These are phyloP conservation scores for Caenorhabditis imperialis DNA, from an alignment of 2,888 invertebrate species.

Conservation along the genomic window DNA sequence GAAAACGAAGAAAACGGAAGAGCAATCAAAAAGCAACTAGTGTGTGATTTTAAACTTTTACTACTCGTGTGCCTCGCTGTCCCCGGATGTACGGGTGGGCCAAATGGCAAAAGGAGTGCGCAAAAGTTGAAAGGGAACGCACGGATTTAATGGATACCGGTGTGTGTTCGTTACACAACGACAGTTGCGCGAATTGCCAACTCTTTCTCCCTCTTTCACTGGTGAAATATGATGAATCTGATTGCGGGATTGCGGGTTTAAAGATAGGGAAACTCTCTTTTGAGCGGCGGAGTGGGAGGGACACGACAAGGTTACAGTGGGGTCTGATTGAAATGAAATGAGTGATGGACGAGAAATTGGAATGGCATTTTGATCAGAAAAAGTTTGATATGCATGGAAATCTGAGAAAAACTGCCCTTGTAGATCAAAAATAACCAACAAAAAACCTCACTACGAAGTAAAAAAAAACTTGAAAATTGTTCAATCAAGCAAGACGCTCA, in stretches of 20 bases:
- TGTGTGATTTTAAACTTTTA: conserved; percentile 47
- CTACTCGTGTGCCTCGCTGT: no score
- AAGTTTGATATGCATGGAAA: neutral
- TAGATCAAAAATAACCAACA: neutral
- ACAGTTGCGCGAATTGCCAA: conserved; percentile 41
- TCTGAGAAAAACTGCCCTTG: conserved; percentile 1
- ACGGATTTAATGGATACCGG: conserved; percentile 51
- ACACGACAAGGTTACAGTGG: conserved; percentile 43
- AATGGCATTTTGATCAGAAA: conserved; percentile 11
- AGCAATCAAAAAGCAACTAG: neutral
- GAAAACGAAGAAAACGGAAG: neutral
- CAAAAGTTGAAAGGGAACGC: conserved; percentile 49
- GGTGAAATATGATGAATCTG: conserved; percentile 55
- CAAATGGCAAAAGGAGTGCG: no score
- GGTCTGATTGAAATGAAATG: conserved; percentile 33
- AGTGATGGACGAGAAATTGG: conserved; percentile 32
- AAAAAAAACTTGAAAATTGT: conserved; percentile 25
- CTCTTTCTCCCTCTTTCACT: no score
- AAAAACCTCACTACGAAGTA: no score
- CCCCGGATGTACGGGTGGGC: no score
- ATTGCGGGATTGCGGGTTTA: conserved; percentile 34
- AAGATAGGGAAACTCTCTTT: no score
- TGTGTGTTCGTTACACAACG: conserved; percentile 54
- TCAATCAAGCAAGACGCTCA: conserved; percentile 40
- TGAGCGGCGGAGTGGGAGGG: no score